phyloP scores from a whole-genome alignment of 1,140 invertebrate genomes.

The Drosophila micromelanica region DNA sequence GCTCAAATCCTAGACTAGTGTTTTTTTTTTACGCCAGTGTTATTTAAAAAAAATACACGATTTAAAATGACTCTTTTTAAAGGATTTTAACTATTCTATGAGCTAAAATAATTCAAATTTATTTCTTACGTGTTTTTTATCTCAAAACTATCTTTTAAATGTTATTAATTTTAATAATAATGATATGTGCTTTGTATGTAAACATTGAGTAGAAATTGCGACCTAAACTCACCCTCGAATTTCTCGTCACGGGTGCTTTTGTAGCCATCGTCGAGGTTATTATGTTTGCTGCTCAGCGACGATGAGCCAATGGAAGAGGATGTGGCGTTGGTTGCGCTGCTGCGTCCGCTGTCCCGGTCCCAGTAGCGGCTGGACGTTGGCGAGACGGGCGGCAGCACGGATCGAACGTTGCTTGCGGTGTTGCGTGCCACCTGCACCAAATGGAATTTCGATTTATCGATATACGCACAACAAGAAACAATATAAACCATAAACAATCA shows the following conservation, averaged over 20 bases:
- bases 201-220: too few species aligned
- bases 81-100: too few species aligned
- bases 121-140: too few species aligned
- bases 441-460: constrained; percentile 20
- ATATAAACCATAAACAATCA: not conserved
- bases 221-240: constrained; percentile 64
- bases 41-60: too few species aligned
- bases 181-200: too few species aligned
- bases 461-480: not conserved
- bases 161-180: too few species aligned
- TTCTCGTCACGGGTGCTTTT: constrained; percentile 70
- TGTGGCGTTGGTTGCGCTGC: constrained; percentile 40
- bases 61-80: too few species aligned
- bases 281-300: constrained; percentile 53
- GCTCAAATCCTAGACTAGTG: too few species aligned
- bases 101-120: too few species aligned
- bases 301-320: constrained; percentile 55
- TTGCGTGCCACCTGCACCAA: constrained; percentile 59
- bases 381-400: constrained; percentile 74
- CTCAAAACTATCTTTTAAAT: too few species aligned
- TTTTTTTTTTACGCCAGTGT: too few species aligned
- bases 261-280: constrained; percentile 62
- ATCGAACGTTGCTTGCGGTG: constrained; percentile 45
- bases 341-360: constrained; percentile 70
- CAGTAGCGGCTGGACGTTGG: constrained; percentile 78